These are phyloP conservation scores for Andricus curvator DNA, from an alignment of 2,888 invertebrate species.

Conservation along the genomic window DNA sequence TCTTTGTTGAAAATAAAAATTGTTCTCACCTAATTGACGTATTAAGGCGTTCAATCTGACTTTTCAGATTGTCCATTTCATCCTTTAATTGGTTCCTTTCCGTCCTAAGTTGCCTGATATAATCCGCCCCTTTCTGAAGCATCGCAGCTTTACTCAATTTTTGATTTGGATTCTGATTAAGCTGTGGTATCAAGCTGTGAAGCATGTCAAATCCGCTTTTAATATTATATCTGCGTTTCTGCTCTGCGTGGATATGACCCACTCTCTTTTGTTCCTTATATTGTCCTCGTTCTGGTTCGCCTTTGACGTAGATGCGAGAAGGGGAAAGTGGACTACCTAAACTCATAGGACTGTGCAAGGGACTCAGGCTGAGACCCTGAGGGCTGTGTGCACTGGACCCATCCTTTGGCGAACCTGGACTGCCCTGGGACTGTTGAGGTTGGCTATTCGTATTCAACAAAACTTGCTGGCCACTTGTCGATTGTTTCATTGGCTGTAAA, in stretches of 20 bases:
- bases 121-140: constrained; percentile 97
- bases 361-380: constrained; percentile 77
- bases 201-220: constrained; percentile 97
- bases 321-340: constrained; percentile 83
- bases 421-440: constrained; percentile 66
- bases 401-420: constrained; percentile 75
- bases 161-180: constrained; percentile 92
- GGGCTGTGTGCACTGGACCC: constrained; percentile 72
- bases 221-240: constrained; percentile 96
- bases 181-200: constrained; percentile 94
- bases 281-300: constrained; percentile 80
- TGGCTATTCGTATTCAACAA: constrained; percentile 66
- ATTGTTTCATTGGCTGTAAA: constrained; percentile 59
- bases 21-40: constrained; percentile 89
- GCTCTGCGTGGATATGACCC: constrained; percentile 96
- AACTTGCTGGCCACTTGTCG: constrained; percentile 63
- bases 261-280: constrained; percentile 87
- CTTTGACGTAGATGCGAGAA: constrained; percentile 76
- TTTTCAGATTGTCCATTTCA: constrained; percentile 91
- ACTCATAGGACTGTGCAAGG: constrained; percentile 78
- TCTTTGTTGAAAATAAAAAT: not conserved
- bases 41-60: constrained; percentile 94
- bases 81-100: constrained; percentile 93
- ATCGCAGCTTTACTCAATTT: constrained; percentile 98
- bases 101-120: constrained; percentile 91